Evolutionary conservation across 1,140 invertebrate genomes (phyloP), one percentile per base, ranked within the genome.

Genomic region (Rhopalosiphum padi): DNA sequence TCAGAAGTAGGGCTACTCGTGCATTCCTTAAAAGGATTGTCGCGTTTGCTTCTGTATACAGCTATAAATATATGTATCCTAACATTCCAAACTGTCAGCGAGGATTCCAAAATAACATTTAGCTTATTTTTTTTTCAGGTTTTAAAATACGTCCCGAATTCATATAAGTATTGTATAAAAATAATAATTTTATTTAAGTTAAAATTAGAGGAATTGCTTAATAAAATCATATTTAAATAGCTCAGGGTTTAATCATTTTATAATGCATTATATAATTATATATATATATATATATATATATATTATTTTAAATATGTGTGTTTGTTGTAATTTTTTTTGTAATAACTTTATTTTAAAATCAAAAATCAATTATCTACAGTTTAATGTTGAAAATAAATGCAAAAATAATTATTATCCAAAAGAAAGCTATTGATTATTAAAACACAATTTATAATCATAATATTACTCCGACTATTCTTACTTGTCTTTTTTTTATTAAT

Each of bases 21-120:
- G n/a, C 86, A 88, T 88, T 88, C 86, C 86, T 51, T 30, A 51
- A 88, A 51, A 48, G 18, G 15, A 88, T 51, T 88, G 86, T 88
- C 46, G 30, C 30, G n/a, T 88, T 87, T 21, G 43, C 46, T 51
- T 51, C n/a, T 88, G 5, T 35, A 37, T 8, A 46, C 7, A 43
- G 23, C 48, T 11, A 86, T 43, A 85, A 15, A 86, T 86, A 86
- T 51, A 88, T n/a, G 21, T 88, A 2, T 22, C 35, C 46, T 37
- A 35, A 51, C 35, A 89, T 53, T 89, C 48, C 48, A 37, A 89
- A 23, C 21, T 35, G 30, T 35, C 53, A 37, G 8, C 9, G 22
- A 51, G 22, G 22, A 89, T 89, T 37, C n/a, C 8, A 25, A 53
- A 53, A 53, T 89, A 89, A 53, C 48, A 89, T 89, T 88, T 37